Evolutionary conservation across 2,888 invertebrate species (phyloP).

Genomic region (Arge pagana): DNA sequence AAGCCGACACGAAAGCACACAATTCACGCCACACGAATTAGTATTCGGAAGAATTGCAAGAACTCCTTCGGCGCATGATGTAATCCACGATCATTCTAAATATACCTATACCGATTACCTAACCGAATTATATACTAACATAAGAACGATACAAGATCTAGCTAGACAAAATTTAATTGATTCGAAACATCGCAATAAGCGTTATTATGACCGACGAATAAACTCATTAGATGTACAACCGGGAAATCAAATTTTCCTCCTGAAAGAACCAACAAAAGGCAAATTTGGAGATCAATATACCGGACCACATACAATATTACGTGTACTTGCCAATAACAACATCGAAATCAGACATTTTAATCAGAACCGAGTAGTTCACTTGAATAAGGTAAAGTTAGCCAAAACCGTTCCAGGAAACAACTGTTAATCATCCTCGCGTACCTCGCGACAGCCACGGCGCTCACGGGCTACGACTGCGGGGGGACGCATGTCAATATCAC

Average conservation of each 20-base stretch:
- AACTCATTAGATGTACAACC: neutral
- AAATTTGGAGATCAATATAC: constrained; percentile 1
- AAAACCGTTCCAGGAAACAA: no score
- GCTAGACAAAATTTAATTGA: constrained; percentile 31
- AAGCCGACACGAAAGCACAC: constrained; percentile 22
- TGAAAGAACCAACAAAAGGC: neutral
- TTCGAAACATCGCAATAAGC: neutral
- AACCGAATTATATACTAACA: constrained; percentile 27
- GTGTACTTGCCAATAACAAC: neutral
- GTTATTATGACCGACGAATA: neutral
- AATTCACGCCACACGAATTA: constrained; percentile 23
- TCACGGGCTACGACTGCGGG: no score
- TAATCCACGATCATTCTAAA: neutral
- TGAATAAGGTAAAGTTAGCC: neutral
- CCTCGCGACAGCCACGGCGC: no score
- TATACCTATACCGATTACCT: constrained; percentile 32
- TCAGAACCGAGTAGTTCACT: constrained; percentile 8
- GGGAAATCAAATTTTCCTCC: neutral
- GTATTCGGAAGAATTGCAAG: constrained; percentile 22
- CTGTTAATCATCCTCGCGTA: no score
- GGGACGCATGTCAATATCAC: no score
- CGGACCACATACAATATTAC: neutral
- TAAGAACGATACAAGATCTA: constrained; percentile 29
- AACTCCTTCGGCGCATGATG: neutral
- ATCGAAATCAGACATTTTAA: neutral